These are phyloP conservation scores for Drosophila grimshawi DNA, from an alignment of 1,140 invertebrate species.

Conservation along the genomic window DNA sequence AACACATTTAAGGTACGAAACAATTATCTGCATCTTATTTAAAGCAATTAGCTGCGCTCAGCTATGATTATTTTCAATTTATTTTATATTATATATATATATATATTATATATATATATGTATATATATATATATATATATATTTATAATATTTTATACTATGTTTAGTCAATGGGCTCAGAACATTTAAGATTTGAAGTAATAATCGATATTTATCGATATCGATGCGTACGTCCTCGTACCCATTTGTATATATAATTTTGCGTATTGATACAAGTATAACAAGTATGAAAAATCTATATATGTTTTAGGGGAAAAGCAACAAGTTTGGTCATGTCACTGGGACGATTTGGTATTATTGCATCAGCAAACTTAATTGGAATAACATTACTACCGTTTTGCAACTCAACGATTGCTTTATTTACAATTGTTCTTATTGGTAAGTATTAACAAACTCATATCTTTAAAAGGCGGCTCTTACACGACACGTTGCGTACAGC, in stretches of 20 bases:
- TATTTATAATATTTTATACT: neutral
- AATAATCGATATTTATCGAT: no score
- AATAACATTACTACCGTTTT: constrained; percentile 85
- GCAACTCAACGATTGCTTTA: constrained; percentile 85
- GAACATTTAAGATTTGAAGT: no score
- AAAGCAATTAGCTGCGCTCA: no score
- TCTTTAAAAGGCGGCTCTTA: neutral
- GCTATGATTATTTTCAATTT: no score
- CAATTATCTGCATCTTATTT: neutral
- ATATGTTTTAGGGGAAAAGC: constrained; percentile 86
- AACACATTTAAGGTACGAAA: constrained; percentile 83
- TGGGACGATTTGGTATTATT: constrained; percentile 86
- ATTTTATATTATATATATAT: neutral
- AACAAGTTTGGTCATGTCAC: constrained; percentile 86
- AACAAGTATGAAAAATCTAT: no score
- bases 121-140: neutral
- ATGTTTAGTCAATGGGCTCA: no score
- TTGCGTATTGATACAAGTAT: no score
- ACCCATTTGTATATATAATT: no score
- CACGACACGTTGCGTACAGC: neutral
- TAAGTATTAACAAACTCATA: constrained; percentile 28
- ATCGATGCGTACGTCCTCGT: no score
- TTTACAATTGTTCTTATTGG: constrained; percentile 63
- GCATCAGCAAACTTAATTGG: constrained; percentile 86
- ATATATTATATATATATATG: neutral